Conservation (phyloP, 2,797 vertebrate genomes). For the Sebastes reedi region DNA sequence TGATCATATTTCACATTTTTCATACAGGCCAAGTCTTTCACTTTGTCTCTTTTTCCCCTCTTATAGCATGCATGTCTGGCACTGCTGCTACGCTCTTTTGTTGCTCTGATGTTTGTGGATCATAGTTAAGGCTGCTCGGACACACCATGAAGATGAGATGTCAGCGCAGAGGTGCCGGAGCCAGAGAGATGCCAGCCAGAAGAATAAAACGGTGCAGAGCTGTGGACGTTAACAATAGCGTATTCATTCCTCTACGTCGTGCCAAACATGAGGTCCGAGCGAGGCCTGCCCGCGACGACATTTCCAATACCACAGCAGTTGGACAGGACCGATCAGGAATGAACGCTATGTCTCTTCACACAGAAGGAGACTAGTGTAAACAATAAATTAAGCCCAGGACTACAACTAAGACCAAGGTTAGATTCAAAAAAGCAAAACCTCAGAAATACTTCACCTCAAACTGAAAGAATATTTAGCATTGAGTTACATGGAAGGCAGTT, state of each 20-base stretch:
- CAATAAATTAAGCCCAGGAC: constrained; percentile 74
- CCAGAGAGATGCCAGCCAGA: constrained; percentile 38
- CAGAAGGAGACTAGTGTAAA: constrained; percentile 76
- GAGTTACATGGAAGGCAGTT: constrained; percentile 76
- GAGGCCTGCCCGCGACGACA: constrained; percentile 54
- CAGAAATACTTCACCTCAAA: constrained; percentile 76
- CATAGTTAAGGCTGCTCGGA: constrained; percentile 14
- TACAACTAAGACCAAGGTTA: constrained; percentile 75
- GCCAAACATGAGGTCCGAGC: constrained; percentile 61
- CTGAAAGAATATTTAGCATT: constrained; percentile 65
- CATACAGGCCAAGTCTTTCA: background rate
- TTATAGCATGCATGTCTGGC: constrained; percentile 10
- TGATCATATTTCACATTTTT: constrained; percentile 54
- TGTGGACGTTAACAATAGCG: constrained; percentile 55
- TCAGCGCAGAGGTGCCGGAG: constrained; percentile 5
- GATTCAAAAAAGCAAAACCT: constrained; percentile 78
- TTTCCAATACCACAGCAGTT: constrained; percentile 67
- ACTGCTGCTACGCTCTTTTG: background rate
- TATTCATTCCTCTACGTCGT: constrained; percentile 43
- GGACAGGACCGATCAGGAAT: constrained; percentile 72
- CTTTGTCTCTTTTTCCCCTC: background rate
- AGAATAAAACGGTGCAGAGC: background rate
- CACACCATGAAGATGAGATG: constrained; percentile 58
- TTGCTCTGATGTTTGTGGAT: constrained; percentile 18
- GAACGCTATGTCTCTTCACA: constrained; percentile 68